Conservation (phyloP, 2,113 vertebrate species). For the Clinocottus analis region DNA sequence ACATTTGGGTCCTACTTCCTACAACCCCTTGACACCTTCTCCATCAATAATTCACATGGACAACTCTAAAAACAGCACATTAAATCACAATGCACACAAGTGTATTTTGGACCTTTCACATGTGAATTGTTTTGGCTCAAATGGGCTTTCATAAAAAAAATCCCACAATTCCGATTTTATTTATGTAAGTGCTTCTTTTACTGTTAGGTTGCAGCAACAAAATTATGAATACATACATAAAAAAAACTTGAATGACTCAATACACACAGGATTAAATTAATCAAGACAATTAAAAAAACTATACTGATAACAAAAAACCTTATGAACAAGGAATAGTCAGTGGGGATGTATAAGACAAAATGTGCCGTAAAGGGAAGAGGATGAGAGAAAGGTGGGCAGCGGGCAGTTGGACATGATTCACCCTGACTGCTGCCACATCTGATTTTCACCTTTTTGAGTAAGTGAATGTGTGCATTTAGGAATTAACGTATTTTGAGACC, state of each 20-base stretch:
- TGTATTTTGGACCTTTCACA: neutral
- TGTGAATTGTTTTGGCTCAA: neutral
- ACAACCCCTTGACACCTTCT: too few relatives aligned
- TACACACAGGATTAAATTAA: neutral
- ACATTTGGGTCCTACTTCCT: too few relatives aligned
- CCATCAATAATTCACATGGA: slow-evolving; percentile 4
- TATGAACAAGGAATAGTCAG: neutral
- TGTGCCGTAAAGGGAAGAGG: neutral
- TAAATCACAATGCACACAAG: neutral
- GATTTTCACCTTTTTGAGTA: slow-evolving; percentile 7
- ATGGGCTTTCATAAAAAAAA: neutral
- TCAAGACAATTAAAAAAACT: neutral
- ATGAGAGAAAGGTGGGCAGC: neutral
- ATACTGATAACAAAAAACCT: neutral
- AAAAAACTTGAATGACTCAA: neutral
- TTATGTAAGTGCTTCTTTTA: neutral
- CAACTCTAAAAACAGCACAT: neutral
- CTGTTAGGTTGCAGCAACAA: neutral
- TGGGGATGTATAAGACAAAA: neutral
- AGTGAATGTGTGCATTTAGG: neutral
- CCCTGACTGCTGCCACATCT: slow-evolving; percentile 34
- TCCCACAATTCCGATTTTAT: neutral
- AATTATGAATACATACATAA: neutral
- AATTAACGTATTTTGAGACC: neutral
- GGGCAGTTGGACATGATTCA: slow-evolving; percentile 29